These are phyloP conservation scores for Mobula birostris DNA, from an alignment of 2,113 vertebrate species.

Conservation along the genomic window DNA sequence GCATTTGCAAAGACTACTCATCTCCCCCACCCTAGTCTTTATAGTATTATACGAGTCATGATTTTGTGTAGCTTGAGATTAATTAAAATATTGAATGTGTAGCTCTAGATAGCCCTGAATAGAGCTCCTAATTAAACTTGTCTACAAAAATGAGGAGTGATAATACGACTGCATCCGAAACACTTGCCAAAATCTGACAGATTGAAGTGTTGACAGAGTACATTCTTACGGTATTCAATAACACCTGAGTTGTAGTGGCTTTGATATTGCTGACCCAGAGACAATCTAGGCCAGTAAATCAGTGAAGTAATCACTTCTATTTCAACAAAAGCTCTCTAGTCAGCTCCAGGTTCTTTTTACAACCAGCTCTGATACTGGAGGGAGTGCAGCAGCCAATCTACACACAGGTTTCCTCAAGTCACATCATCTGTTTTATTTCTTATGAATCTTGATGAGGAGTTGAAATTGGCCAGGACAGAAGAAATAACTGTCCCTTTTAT, in stretches of 20 bases:
- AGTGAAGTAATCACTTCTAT: too few relatives aligned
- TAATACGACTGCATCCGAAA: not conserved
- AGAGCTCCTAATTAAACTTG: not conserved
- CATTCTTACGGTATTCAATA: not conserved
- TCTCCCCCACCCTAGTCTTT: too few relatives aligned
- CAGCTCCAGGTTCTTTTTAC: too few relatives aligned
- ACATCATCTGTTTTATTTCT: too few relatives aligned
- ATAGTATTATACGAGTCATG: not conserved
- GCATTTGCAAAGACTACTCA: too few relatives aligned
- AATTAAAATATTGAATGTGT: not conserved
- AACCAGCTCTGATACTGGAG: too few relatives aligned
- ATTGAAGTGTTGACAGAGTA: not conserved
- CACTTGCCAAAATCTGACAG: not conserved
- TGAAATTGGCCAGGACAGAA: too few relatives aligned
- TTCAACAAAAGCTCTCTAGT: too few relatives aligned
- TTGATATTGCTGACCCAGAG: not conserved
- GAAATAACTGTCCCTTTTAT: too few relatives aligned
- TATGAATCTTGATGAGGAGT: too few relatives aligned
- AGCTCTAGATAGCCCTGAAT: not conserved
- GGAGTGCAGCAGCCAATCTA: too few relatives aligned
- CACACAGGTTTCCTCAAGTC: too few relatives aligned
- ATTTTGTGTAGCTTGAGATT: not conserved
- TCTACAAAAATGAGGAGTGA: not conserved
- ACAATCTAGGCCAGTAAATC: not conserved
- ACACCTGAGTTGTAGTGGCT: not conserved